Conservation (phyloP, 1,140 invertebrate species). For the Calliopsis andreniformis region DNA sequence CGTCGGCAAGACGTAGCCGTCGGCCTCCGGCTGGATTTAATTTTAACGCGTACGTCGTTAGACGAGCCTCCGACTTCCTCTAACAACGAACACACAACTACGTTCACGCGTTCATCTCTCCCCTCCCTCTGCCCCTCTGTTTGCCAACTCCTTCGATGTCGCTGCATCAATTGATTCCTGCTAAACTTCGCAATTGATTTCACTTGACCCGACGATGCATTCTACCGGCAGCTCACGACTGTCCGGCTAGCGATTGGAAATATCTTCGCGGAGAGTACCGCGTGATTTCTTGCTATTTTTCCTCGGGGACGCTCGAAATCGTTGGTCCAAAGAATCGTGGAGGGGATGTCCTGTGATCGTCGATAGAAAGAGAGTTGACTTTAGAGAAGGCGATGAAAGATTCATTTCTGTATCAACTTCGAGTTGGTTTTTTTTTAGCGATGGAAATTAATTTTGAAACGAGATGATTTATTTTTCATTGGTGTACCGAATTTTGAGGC, state of each 20-base stretch:
- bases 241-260: conserved; percentile 23
- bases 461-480: too few species aligned
- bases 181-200: conserved; percentile 60
- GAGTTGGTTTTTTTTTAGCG: too few species aligned
- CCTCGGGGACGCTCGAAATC: neutral
- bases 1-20: conserved; percentile 73
- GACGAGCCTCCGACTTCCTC: conserved; percentile 75
- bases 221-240: conserved; percentile 5
- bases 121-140: neutral
- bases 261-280: too few species aligned
- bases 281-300: neutral
- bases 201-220: conserved; percentile 55
- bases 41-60: conserved; percentile 77
- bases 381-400: too few species aligned
- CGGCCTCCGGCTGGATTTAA: conserved; percentile 77
- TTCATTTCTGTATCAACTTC: too few species aligned
- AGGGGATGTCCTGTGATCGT: too few species aligned
- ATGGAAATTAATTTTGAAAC: too few species aligned
- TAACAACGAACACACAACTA: conserved; percentile 51
- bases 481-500: too few species aligned
- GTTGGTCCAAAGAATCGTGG: too few species aligned
- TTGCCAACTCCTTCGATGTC: neutral
- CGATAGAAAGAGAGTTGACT: too few species aligned
- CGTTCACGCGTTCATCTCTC: conserved; percentile 2
- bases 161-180: conserved; percentile 52